Percentiles rank a stretch among this genome's conserved stretches.
These are phyloP conservation scores for Paralvinella palmiformis DNA, from an alignment of 1,140 invertebrate genomes.

Conservation along the genomic window DNA sequence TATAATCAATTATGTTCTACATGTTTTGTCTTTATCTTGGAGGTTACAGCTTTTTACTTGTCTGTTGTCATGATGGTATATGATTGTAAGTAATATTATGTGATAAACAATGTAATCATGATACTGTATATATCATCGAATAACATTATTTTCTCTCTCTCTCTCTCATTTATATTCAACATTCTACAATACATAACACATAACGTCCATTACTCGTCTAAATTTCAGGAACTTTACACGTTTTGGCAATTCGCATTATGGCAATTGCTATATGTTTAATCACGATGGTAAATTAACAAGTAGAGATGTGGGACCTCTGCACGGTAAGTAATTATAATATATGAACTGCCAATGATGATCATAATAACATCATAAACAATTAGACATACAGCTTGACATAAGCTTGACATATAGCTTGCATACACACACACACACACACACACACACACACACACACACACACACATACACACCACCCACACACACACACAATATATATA, in stretches of 20 bases:
- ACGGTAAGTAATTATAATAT: background rate
- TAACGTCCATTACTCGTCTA: too few species aligned
- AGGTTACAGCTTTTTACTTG: too few species aligned
- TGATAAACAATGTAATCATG: too few species aligned
- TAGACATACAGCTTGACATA: background rate
- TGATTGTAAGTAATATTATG: too few species aligned
- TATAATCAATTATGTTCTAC: too few species aligned
- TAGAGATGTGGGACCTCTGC: background rate
- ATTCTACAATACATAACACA: too few species aligned
- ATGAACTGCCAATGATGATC: background rate
- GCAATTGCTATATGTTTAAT: constrained; percentile 32
- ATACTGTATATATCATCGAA: too few species aligned
- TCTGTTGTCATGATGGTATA: too few species aligned
- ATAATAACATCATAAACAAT: background rate
- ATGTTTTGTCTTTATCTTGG: too few species aligned
- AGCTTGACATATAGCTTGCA: background rate
- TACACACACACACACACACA: background rate
- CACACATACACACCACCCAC: background rate
- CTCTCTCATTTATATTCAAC: too few species aligned
- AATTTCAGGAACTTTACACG: constrained; percentile 13
- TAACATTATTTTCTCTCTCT: too few species aligned
- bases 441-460: background rate
- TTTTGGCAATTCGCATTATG: constrained; percentile 20
- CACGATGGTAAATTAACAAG: background rate
- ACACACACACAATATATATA: background rate